Base-by-base conservation (phyloP, 2,113 vertebrate genomes). In the Burhinus bistriatus region DNA sequence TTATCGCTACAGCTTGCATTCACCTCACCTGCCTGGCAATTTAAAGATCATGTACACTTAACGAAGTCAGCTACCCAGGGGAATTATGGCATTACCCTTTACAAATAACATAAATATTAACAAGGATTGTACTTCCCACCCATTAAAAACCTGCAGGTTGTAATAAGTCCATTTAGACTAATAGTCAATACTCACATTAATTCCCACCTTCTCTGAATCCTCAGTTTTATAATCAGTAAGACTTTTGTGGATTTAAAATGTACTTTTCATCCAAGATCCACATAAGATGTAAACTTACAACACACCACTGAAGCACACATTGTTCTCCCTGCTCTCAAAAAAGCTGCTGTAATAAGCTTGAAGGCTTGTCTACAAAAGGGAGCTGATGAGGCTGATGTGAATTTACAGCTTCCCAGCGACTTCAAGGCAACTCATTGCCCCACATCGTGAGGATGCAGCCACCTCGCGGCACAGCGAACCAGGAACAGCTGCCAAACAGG, bases 41-140 rank as follows among this genome's bases (percentile, higher is more conserved):
- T 94, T 94, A 88, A 94, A 95, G 71, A 88, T 93, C 66, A 38
- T 19, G 11, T 47, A 57, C n/a, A 51, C 6, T 81, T 83, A 88
- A 89, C 49, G 38, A 95, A 92, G 52, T 69, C 79, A 90, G 64
- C 55, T 82, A 21, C 65, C 17, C 79, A 23, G 19, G 81, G 66
- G 61, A 96, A 94, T 93, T 88, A 73, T 29, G 34, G 42, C 22
- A 80, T 83, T 88, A 58, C 64, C 40, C 87, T 66, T 93, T 82
- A 96, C 19, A 97, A 94, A 89, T 42, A 95, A 54, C 38, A 81
- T 79, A 86, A 92, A 95, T 80, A 94, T 93, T 89, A 95, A 82
- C 44, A 78, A 54, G 26, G 26, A 66, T 54, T 96, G 95, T 70
- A 76, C 45, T 92, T 94, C 26, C 42, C 85, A 70, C 10, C 51